Percentiles rank a stretch among this genome's conserved stretches.
Conservation (phyloP, 2,113 vertebrate genomes). For the Rutilus rutilus region DNA sequence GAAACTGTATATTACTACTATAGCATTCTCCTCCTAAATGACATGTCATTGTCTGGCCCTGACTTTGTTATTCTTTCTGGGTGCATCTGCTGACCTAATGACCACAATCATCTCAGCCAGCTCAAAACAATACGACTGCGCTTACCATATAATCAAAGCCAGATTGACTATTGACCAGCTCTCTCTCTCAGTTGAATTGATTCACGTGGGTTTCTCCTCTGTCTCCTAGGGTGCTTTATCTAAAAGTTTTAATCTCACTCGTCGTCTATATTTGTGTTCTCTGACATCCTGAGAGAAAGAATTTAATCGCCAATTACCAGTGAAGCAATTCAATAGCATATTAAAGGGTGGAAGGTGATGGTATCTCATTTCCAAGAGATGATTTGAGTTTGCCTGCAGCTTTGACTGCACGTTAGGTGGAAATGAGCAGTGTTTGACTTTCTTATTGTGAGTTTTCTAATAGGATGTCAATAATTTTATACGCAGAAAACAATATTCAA, state of each 20-base stretch:
- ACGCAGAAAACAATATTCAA: background rate
- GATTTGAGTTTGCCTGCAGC: slow-evolving; percentile 9
- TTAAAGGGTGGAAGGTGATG: slow-evolving; percentile 19
- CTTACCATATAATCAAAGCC: slow-evolving; percentile 41
- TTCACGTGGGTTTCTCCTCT: slow-evolving; percentile 12
- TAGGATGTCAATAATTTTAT: background rate
- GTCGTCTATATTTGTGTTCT: slow-evolving; percentile 43
- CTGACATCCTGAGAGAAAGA: slow-evolving; percentile 24
- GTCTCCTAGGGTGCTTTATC: slow-evolving; percentile 27
- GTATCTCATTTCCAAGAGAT: slow-evolving; percentile 34
- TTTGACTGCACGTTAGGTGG: slow-evolving; percentile 9
- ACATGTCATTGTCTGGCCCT: slow-evolving; percentile 8
- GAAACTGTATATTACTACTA: slow-evolving; percentile 44
- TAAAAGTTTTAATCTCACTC: slow-evolving; percentile 35
- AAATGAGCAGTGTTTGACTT: slow-evolving; percentile 23
- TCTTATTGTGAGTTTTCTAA: background rate
- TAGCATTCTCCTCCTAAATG: slow-evolving; percentile 2
- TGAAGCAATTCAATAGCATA: slow-evolving; percentile 27
- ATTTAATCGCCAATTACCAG: slow-evolving; percentile 40
- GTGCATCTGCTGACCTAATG: slow-evolving; percentile 46
- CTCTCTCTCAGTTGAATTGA: slow-evolving; percentile 32
- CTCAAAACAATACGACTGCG: slow-evolving; percentile 20
- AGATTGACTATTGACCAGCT: slow-evolving; percentile 22
- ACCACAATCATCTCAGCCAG: slow-evolving; percentile 41
- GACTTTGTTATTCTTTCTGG: slow-evolving; percentile 19